phyloP scores from a whole-genome alignment of 2,797 vertebrate genomes.

The Graptemys geographica region DNA sequence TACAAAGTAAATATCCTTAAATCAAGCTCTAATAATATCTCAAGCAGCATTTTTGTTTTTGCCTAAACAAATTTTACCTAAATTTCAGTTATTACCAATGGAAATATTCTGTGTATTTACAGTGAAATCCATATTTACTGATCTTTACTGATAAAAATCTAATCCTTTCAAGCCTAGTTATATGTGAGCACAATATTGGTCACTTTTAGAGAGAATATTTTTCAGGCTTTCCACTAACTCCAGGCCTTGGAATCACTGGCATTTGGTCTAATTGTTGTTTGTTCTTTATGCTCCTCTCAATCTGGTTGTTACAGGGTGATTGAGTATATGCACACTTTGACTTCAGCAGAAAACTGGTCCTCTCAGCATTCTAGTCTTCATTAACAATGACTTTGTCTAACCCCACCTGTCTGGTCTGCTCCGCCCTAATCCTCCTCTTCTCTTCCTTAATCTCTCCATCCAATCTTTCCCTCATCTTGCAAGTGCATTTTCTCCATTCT shows the following conservation, averaged over 20 bases:
- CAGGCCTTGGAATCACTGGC: background rate
- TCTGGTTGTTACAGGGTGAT: constrained; percentile 1
- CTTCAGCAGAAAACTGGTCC: background rate
- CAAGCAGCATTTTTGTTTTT: background rate
- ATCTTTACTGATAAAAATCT: background rate
- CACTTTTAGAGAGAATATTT: background rate
- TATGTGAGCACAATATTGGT: background rate
- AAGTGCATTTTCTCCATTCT: background rate
- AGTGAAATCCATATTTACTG: background rate
- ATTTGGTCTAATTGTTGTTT: background rate
- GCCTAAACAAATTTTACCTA: background rate
- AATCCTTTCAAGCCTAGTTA: background rate
- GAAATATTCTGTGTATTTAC: background rate
- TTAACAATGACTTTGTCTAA: background rate
- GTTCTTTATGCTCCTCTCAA: background rate
- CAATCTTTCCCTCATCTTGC: background rate
- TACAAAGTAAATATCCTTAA: background rate
- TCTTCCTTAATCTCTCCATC: background rate
- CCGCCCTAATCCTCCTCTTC: background rate
- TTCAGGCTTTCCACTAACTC: background rate
- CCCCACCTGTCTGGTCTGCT: background rate
- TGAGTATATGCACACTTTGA: background rate
- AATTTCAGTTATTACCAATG: background rate
- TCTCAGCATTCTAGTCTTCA: background rate
- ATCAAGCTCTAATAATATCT: background rate